These are phyloP conservation scores for Manis javanica DNA, from an alignment of 2,797 vertebrate species.

Conservation along the genomic window DNA sequence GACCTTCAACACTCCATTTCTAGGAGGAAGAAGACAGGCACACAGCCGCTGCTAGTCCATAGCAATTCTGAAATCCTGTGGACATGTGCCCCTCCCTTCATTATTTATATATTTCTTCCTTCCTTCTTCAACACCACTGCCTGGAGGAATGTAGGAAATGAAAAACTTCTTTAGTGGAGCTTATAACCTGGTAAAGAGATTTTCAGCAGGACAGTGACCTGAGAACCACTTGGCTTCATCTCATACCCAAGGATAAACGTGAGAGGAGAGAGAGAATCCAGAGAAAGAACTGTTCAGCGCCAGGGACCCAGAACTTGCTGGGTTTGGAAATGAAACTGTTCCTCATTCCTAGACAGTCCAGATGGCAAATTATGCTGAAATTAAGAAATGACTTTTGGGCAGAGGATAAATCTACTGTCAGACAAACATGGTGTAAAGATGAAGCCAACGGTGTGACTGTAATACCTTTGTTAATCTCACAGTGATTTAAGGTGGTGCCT, in stretches of 20 bases:
- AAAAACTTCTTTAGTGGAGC: neutral
- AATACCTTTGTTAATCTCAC: neutral
- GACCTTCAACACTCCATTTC: neutral
- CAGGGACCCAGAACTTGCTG: neutral
- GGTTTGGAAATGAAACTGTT: neutral
- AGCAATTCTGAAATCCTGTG: neutral
- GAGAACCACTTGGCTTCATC: neutral
- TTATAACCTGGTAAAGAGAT: neutral
- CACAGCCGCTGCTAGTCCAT: no score
- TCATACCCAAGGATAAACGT: neutral
- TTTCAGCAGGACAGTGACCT: neutral
- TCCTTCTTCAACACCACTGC: neutral
- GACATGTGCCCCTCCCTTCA: neutral
- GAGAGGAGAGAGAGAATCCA: neutral
- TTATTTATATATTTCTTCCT: no score
- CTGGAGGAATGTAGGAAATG: neutral
- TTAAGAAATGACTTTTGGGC: neutral
- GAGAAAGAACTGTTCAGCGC: neutral
- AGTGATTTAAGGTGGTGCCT: neutral
- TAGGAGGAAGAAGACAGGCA: fast-evolving
- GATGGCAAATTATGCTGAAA: conserved; percentile 33
- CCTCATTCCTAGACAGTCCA: neutral
- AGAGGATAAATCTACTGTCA: neutral
- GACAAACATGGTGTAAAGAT: neutral
- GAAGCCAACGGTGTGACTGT: neutral